These are phyloP conservation scores for Agriotes lineatus DNA, from an alignment of 2,888 invertebrate genomes.

Conservation along the genomic window DNA sequence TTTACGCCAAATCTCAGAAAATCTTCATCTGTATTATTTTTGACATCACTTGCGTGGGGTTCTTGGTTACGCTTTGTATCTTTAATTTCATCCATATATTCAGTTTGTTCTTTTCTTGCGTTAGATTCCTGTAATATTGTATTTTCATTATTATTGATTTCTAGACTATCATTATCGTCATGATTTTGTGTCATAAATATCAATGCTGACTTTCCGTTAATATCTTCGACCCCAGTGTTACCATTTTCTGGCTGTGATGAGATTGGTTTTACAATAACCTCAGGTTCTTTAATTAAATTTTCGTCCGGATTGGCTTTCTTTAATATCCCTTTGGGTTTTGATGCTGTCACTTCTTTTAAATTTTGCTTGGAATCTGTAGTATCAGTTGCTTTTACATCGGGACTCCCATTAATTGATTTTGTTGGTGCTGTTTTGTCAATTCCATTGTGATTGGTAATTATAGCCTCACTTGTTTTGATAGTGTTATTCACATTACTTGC, in stretches of 20 bases:
- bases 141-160: neutral
- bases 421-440: too few species aligned
- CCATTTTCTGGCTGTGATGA: neutral
- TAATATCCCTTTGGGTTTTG: slow-evolving; percentile 23
- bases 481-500: neutral
- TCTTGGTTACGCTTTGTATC: too few species aligned
- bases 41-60: neutral
- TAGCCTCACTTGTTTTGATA: too few species aligned
- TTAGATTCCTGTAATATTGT: neutral
- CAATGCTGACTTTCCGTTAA: slow-evolving; percentile 42
- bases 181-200: slow-evolving; percentile 46
- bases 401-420: neutral
- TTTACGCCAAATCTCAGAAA: too few species aligned
- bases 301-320: slow-evolving; percentile 3
- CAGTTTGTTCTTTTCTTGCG: neutral
- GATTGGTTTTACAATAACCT: neutral
- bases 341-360: too few species aligned
- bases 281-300: too few species aligned
- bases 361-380: too few species aligned
- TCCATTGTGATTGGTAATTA: neutral
- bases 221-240: neutral
- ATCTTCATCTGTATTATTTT: neutral
- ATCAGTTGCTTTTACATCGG: too few species aligned
- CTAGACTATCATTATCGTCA: slow-evolving; percentile 21
- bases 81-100: too few species aligned